These are phyloP conservation scores for Eurois occulta DNA, from an alignment of 2,888 invertebrate genomes.

Conservation along the genomic window DNA sequence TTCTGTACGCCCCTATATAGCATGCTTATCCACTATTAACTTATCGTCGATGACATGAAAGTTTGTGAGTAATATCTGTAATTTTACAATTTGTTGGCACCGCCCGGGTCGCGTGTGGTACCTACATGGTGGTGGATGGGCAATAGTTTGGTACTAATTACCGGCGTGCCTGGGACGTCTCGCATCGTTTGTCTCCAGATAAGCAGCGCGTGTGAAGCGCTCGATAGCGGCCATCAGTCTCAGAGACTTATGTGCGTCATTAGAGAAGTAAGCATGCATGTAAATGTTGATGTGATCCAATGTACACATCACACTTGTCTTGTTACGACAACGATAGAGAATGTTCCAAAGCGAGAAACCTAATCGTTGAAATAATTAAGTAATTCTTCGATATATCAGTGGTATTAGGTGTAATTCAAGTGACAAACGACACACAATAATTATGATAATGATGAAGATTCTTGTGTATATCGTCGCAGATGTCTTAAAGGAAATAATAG, in stretches of 20 bases:
- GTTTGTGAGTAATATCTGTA: slow-evolving; percentile 50
- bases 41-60: slow-evolving; percentile 11
- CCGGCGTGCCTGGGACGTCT: slow-evolving; percentile 2
- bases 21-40: slow-evolving; percentile 24
- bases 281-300: background rate
- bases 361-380: background rate
- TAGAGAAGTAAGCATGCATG: slow-evolving; percentile 16
- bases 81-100: slow-evolving; percentile 29
- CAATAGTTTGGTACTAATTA: slow-evolving; percentile 32
- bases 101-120: background rate
- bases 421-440: background rate
- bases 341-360: background rate
- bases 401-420: background rate
- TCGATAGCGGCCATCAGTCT: slow-evolving; percentile 17
- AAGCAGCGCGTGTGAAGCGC: slow-evolving; percentile 27
- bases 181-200: slow-evolving; percentile 39
- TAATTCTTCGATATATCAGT: background rate
- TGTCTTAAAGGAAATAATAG: background rate
- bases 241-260: slow-evolving; percentile 17
- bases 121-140: background rate
- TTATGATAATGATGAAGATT: background rate
- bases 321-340: background rate
- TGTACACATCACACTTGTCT: slow-evolving; percentile 11
- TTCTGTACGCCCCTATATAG: slow-evolving; percentile 14
- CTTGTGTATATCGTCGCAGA: background rate